Conservation (phyloP, 2,113 vertebrate genomes). For the Onychostruthus taczanowskii region DNA sequence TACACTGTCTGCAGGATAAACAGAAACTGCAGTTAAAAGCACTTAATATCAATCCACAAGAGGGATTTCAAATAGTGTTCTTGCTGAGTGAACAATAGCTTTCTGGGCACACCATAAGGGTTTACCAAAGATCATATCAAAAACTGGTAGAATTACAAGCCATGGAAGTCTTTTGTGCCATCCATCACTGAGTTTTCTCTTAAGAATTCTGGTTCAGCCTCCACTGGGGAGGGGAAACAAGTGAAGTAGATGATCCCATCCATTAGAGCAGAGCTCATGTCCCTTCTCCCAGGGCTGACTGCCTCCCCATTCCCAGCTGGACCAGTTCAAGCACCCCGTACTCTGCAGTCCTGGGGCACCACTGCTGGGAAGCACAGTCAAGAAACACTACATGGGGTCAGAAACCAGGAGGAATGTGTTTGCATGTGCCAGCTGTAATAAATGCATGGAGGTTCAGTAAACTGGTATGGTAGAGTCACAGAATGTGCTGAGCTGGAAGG, state of each 20-base stretch:
- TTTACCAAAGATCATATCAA: background rate
- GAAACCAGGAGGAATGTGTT: background rate
- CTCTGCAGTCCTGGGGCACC: accelerated
- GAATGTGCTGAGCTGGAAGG: background rate
- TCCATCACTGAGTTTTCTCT: background rate
- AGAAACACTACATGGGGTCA: background rate
- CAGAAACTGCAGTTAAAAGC: background rate
- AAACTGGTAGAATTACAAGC: background rate
- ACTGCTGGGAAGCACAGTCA: background rate
- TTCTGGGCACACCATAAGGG: background rate
- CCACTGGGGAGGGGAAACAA: background rate
- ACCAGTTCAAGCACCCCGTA: background rate
- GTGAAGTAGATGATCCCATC: background rate
- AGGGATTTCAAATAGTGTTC: background rate
- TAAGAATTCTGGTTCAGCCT: background rate
- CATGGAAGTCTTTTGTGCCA: background rate
- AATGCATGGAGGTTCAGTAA: background rate
- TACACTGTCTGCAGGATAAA: background rate
- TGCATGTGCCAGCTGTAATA: background rate
- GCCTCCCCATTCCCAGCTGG: background rate
- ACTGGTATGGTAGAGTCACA: background rate
- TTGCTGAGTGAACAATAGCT: background rate
- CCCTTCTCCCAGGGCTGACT: background rate
- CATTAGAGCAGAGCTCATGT: background rate
- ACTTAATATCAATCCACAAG: background rate